A percentile compares a stretch with the other conserved stretches of the same genome.
Conservation (phyloP, 2,113 vertebrate species). For the Calonectris borealis region DNA sequence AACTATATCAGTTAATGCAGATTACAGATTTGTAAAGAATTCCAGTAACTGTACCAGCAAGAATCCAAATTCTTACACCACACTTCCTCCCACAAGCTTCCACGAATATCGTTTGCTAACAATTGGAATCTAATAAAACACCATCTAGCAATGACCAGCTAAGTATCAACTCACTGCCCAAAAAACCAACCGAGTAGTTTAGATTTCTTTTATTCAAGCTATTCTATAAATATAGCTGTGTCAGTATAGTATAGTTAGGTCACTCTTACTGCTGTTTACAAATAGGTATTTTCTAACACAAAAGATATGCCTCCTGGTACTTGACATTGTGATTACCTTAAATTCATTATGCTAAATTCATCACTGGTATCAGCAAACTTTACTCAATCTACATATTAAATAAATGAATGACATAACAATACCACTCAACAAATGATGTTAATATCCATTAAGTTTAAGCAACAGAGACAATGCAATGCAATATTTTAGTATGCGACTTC, state of each 20-base stretch:
- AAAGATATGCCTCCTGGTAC: neutral
- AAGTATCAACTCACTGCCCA: neutral
- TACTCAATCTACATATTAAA: neutral
- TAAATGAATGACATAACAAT: neutral
- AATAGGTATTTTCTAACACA: neutral
- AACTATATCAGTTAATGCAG: neutral
- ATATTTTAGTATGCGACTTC: neutral
- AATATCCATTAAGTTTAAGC: neutral
- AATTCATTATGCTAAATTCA: neutral
- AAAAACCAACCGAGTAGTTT: neutral
- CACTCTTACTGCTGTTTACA: neutral
- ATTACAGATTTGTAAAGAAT: conserved; percentile 3
- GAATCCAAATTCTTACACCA: neutral
- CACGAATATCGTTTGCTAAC: neutral
- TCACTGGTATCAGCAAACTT: neutral
- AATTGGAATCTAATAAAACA: neutral
- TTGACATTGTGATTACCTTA: neutral
- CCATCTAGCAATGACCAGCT: neutral
- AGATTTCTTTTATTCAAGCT: neutral
- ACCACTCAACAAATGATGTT: neutral
- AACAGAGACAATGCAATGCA: neutral
- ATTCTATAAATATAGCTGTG: neutral
- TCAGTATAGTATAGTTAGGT: neutral
- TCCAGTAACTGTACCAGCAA: neutral
- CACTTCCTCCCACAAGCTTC: neutral